phyloP scores from a whole-genome alignment of 2,888 invertebrate species.

The Elgonia sp. region DNA sequence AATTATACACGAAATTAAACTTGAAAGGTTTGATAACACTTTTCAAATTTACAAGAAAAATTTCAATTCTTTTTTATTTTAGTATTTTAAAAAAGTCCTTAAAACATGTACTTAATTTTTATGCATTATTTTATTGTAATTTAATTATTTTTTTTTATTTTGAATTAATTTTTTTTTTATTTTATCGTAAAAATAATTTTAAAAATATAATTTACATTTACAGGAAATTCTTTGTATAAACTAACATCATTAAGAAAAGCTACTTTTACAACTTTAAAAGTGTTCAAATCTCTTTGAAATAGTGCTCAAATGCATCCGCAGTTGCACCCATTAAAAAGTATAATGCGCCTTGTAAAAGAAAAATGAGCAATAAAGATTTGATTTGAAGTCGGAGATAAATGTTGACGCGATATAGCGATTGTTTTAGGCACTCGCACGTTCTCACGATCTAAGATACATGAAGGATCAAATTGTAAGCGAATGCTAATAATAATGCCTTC shows the following conservation, averaged over 20 bases:
- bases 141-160: no score
- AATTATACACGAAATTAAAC: neutral
- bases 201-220: no score
- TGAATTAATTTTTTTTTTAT: no score
- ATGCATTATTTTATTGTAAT: no score
- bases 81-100: no score
- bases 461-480: constrained; percentile 77
- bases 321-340: constrained; percentile 55
- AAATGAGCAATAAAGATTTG: constrained; percentile 66
- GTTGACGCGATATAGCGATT: constrained; percentile 51
- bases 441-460: constrained; percentile 64
- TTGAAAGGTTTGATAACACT: neutral
- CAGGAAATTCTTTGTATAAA: no score
- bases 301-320: neutral
- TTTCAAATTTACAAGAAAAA: neutral
- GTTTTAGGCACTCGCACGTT: constrained; percentile 57
- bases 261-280: neutral
- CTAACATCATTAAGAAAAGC: neutral
- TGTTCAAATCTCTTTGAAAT: constrained; percentile 1
- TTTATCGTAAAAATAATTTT: no score
- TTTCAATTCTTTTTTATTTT: neutral
- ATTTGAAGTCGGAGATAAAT: constrained; percentile 59
- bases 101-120: no score
- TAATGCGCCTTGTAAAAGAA: constrained; percentile 51
- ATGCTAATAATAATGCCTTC: constrained; percentile 85